These are phyloP conservation scores for Lateolabrax maculatus DNA, from an alignment of 2,797 vertebrate genomes.

Conservation along the genomic window DNA sequence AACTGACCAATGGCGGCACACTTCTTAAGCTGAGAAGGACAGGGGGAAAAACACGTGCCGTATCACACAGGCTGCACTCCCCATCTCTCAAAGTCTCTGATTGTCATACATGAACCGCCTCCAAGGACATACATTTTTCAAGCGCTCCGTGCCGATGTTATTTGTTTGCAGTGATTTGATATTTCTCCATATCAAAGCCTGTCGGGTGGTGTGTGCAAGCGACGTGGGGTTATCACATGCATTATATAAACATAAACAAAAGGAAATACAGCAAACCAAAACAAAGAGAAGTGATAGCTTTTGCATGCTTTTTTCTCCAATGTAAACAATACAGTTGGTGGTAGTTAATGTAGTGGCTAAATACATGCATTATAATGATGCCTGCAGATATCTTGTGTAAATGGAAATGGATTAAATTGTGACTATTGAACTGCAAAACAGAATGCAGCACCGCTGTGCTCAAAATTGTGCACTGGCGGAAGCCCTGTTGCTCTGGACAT, in stretches of 20 bases:
- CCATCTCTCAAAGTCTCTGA: conserved; percentile 61
- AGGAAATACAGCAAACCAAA: conserved; percentile 43
- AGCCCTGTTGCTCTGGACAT: conserved; percentile 47
- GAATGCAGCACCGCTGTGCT: conserved; percentile 41
- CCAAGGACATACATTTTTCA: conserved; percentile 77
- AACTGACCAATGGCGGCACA: conserved; percentile 68
- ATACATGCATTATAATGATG: conserved; percentile 49
- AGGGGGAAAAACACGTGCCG: not conserved
- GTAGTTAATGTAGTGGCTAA: conserved; percentile 48
- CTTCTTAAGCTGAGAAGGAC: conserved; percentile 54
- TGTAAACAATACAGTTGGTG: conserved; percentile 52
- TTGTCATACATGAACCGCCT: conserved; percentile 77
- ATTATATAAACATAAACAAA: conserved; percentile 64
- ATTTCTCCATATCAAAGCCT: conserved; percentile 68
- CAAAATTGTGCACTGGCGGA: conserved; percentile 41
- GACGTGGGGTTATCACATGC: conserved; percentile 61
- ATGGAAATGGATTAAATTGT: conserved; percentile 58
- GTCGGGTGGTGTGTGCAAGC: conserved; percentile 44
- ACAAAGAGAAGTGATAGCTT: conserved; percentile 49
- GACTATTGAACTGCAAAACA: conserved; percentile 41
- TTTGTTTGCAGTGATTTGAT: conserved; percentile 75
- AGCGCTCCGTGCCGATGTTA: conserved; percentile 54
- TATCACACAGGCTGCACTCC: conserved; percentile 42
- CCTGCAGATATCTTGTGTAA: conserved; percentile 44
- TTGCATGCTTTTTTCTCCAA: conserved; percentile 7